These are phyloP conservation scores for Hydrozoanthus tunicans DNA, from an alignment of 64 coral and sea anemone genomes.

Conservation along the genomic window DNA sequence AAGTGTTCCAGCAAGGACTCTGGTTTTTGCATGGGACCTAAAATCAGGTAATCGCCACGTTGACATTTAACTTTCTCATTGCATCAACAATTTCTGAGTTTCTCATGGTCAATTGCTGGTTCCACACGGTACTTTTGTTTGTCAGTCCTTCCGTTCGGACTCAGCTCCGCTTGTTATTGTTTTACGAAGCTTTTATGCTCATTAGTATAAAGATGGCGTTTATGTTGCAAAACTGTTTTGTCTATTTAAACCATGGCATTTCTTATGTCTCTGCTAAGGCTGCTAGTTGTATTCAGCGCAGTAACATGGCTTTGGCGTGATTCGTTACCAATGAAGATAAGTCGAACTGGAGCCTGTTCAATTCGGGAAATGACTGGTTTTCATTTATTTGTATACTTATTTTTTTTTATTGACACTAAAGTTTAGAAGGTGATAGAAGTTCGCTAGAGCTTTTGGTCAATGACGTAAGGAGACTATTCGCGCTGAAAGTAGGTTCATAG, in stretches of 20 bases:
- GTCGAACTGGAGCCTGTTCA: conserved; percentile 38
- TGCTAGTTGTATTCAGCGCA: background rate
- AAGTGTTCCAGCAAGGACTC: conserved; percentile 23
- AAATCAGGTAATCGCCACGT: background rate
- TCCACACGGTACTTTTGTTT: conserved; percentile 8
- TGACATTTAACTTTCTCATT: background rate
- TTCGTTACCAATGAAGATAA: conserved; percentile 39
- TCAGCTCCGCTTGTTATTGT: conserved; percentile 29
- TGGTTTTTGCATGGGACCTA: background rate
- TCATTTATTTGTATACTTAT: too few relatives aligned
- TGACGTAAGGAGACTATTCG: too few relatives aligned
- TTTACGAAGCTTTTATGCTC: background rate
- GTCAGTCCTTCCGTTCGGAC: conserved; percentile 4
- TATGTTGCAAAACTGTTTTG: conserved; percentile 37
- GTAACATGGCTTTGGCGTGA: background rate
- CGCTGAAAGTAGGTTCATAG: too few relatives aligned
- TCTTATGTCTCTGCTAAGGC: background rate
- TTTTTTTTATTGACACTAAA: too few relatives aligned
- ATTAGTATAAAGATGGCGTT: background rate
- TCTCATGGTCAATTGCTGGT: conserved; percentile 2
- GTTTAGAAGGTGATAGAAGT: too few relatives aligned
- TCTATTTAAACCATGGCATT: conserved; percentile 2
- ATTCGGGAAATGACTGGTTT: background rate
- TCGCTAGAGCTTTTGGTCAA: too few relatives aligned
- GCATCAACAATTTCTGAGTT: conserved; percentile 5